These are phyloP conservation scores for Pyxicephalus adspersus DNA, from an alignment of 2,113 vertebrate species.

Conservation along the genomic window DNA sequence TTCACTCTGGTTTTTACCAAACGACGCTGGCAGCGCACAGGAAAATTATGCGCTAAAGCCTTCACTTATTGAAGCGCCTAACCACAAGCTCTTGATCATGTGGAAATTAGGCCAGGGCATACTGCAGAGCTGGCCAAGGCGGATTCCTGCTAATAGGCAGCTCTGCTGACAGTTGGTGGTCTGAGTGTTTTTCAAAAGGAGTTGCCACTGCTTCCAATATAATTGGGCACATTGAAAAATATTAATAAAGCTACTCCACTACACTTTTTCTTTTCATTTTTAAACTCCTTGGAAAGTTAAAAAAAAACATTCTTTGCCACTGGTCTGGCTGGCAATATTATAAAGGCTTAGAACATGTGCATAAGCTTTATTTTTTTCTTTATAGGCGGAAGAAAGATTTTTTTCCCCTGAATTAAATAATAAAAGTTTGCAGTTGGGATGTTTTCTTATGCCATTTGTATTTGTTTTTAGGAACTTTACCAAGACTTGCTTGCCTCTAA, in stretches of 20 bases:
- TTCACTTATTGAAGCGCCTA: conserved; percentile 16
- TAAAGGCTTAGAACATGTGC: neutral
- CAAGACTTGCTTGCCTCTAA: no score
- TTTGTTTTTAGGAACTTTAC: no score
- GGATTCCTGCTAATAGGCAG: conserved; percentile 27
- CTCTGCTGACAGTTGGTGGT: conserved; percentile 33
- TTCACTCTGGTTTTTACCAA: conserved; percentile 32
- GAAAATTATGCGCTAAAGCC: conserved; percentile 2
- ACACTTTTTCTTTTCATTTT: neutral
- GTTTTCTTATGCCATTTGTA: no score
- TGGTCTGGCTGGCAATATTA: neutral
- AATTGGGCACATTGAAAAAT: conserved; percentile 29
- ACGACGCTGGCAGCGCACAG: neutral
- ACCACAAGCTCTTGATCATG: conserved; percentile 28
- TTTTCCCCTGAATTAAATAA: neutral
- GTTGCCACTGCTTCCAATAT: neutral
- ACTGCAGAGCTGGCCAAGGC: neutral
- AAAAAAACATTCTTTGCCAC: neutral
- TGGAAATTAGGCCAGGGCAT: conserved; percentile 6
- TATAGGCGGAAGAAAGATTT: neutral
- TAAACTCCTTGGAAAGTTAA: conserved; percentile 1
- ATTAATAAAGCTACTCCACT: no score
- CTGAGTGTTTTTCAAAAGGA: neutral
- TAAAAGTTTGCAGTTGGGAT: no score
- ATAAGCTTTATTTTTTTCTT: neutral